Conservation (phyloP, 1,140 invertebrate species). For the Saccostrea echinata region DNA sequence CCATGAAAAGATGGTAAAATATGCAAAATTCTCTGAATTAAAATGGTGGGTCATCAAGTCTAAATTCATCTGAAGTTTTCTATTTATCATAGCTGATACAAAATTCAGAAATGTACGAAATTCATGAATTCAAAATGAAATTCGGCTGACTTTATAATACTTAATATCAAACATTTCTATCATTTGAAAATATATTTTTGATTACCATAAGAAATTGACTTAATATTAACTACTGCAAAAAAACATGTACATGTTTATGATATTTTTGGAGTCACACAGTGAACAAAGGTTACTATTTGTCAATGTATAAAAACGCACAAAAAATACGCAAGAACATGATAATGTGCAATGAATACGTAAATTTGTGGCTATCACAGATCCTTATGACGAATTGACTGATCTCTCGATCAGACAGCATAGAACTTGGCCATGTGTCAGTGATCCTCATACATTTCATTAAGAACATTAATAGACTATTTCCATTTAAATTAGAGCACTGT, state of each 20-base stretch:
- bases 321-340: not conserved
- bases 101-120: too few species aligned
- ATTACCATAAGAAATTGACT: too few species aligned
- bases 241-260: too few species aligned
- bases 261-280: not conserved
- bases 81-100: too few species aligned
- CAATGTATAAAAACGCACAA: not conserved
- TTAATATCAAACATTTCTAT: too few species aligned
- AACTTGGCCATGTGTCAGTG: not conserved
- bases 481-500: constrained; percentile 8
- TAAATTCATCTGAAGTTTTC: too few species aligned
- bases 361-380: constrained; percentile 1
- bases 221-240: too few species aligned
- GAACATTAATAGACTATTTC: constrained; percentile 1
- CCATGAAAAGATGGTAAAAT: not conserved
- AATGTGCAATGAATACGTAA: constrained; percentile 14
- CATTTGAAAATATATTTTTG: too few species aligned
- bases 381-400: not conserved
- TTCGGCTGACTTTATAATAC: too few species aligned
- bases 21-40: not conserved
- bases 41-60: not conserved
- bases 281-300: not conserved
- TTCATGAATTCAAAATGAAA: too few species aligned
- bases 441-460: constrained; percentile 11
- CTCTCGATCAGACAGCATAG: not conserved